These are phyloP conservation scores for Musca domestica DNA, from an alignment of 1,140 invertebrate genomes.

Conservation along the genomic window DNA sequence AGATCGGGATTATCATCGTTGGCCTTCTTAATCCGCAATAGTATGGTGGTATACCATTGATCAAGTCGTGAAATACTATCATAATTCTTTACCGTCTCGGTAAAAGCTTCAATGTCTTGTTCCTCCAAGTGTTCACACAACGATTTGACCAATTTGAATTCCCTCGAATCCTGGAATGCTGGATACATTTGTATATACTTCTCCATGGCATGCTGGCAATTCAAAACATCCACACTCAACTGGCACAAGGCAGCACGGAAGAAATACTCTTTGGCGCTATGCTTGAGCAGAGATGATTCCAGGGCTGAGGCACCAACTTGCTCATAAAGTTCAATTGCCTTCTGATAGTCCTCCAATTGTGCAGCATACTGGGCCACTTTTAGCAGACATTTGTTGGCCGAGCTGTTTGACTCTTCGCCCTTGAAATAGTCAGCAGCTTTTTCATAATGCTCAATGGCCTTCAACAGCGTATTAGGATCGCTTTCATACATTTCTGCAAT, in stretches of 20 bases:
- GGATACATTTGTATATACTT: conserved; percentile 93
- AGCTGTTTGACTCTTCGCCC: conserved; percentile 86
- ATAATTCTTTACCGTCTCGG: conserved; percentile 92
- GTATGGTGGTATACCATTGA: conserved; percentile 95
- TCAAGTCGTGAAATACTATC: conserved; percentile 96
- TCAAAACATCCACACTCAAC: conserved; percentile 90
- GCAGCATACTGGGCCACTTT: conserved; percentile 97
- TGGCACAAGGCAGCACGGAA: conserved; percentile 89
- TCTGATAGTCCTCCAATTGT: conserved; percentile 93
- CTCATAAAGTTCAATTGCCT: conserved; percentile 97
- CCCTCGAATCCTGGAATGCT: conserved; percentile 91
- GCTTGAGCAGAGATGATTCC: conserved; percentile 93
- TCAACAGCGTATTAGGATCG: conserved; percentile 77
- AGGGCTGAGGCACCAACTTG: conserved; percentile 88
- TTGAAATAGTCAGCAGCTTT: conserved; percentile 96
- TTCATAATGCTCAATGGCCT: conserved; percentile 90
- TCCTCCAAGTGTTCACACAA: conserved; percentile 90
- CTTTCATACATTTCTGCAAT: conserved; percentile 98
- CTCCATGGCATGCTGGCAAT: conserved; percentile 90
- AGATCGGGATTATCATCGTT: conserved; percentile 81
- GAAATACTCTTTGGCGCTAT: conserved; percentile 98
- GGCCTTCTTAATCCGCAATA: conserved; percentile 94
- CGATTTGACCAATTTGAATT: conserved; percentile 93
- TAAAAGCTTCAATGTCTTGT: conserved; percentile 92
- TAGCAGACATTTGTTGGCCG: conserved; percentile 95